phyloP scores from a whole-genome alignment of 2,113 vertebrate species.

The Tachysurus fulvidraco region DNA sequence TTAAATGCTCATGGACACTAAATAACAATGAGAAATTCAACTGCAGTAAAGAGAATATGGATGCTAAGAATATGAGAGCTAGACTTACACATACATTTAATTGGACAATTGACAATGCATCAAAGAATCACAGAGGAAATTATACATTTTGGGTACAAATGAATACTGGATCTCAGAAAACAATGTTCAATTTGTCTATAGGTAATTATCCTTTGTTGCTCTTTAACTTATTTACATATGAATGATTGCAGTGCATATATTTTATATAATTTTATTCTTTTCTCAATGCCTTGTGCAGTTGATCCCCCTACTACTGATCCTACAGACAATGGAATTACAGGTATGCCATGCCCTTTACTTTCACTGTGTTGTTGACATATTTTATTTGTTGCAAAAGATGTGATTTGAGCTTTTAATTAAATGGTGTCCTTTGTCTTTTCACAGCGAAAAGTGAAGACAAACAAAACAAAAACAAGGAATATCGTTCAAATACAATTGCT shows the following conservation, averaged over 20 bases:
- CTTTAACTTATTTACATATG: not conserved
- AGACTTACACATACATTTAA: not conserved
- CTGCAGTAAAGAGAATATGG: accelerated
- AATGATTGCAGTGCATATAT: not conserved
- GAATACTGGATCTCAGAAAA: accelerated
- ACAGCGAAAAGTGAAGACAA: not conserved
- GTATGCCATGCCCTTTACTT: not conserved
- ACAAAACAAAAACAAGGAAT: too few species aligned
- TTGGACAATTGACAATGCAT: not conserved
- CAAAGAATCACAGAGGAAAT: not conserved
- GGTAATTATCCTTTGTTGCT: not conserved
- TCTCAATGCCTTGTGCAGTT: too few species aligned
- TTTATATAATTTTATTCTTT: not conserved
- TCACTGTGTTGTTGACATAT: not conserved
- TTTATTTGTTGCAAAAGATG: not conserved
- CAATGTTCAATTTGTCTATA: not conserved
- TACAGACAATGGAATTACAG: accelerated
- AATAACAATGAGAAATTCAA: not conserved
- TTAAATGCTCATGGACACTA: accelerated
- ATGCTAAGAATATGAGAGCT: too few species aligned
- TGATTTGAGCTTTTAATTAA: not conserved
- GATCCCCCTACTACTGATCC: not conserved
- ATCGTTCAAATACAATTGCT: not conserved
- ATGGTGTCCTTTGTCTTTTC: not conserved
- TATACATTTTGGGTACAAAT: not conserved